phyloP scores from a whole-genome alignment of 2,113 vertebrate species.

The Ceyx cyanopectus region DNA sequence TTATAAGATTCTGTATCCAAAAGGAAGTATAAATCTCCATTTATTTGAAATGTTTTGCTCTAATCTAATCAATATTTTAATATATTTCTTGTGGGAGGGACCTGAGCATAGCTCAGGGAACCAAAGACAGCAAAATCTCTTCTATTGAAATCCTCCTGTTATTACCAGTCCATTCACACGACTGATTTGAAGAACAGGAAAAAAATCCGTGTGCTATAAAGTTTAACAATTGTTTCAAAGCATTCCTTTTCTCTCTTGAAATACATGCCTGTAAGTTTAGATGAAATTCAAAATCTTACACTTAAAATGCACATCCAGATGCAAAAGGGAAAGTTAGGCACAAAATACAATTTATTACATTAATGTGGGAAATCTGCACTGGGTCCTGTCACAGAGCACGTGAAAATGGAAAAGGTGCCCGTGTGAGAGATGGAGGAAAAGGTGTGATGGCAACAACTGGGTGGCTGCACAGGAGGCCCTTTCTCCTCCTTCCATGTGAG shows the following conservation, averaged over 20 bases:
- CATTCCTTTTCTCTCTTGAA: slow-evolving; percentile 25
- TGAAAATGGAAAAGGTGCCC: fast-evolving
- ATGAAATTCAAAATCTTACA: background rate
- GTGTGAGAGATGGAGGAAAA: background rate
- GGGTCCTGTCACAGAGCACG: background rate
- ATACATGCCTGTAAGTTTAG: background rate
- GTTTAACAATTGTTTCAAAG: slow-evolving; percentile 32
- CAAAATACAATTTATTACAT: background rate
- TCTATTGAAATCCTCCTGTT: slow-evolving; percentile 66
- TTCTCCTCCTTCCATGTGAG: background rate
- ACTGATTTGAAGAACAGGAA: slow-evolving; percentile 49
- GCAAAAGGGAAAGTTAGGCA: background rate
- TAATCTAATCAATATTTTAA: slow-evolving; percentile 76
- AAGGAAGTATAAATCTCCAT: slow-evolving; percentile 79
- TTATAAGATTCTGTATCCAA: slow-evolving; percentile 74
- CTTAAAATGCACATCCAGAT: background rate
- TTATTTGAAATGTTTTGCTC: slow-evolving; percentile 74
- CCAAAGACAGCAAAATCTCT: slow-evolving; percentile 43
- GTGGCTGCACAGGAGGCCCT: fast-evolving
- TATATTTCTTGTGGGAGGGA: slow-evolving; percentile 65
- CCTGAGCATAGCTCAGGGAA: slow-evolving; percentile 50
- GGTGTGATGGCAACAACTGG: background rate
- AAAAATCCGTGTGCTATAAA: background rate
- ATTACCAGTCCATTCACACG: slow-evolving; percentile 42
- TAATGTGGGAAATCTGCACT: fast-evolving